Conservation (phyloP, 37 sponge, comb jelly and placozoan genomes). For the Cladorhizidae sp. region DNA sequence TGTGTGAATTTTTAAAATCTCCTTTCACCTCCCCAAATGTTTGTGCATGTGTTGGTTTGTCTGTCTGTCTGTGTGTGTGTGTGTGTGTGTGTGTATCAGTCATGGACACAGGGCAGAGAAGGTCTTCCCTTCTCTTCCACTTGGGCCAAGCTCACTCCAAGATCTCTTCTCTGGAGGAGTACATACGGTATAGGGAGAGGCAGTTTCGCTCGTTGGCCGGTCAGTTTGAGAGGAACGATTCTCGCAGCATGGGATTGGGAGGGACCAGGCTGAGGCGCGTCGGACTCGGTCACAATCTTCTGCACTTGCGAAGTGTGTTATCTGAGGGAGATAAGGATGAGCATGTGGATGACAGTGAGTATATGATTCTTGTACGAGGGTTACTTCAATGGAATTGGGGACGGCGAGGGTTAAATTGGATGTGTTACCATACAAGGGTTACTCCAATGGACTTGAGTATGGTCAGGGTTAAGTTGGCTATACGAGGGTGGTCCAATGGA, state of each 20-base stretch:
- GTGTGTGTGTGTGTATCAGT: not conserved
- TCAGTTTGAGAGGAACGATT: slow-evolving; percentile 29
- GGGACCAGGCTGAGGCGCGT: slow-evolving; percentile 13
- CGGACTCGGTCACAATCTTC: slow-evolving; percentile 12
- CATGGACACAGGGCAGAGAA: slow-evolving; percentile 9
- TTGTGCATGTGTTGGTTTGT: too few relatives aligned
- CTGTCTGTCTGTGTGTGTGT: too few relatives aligned
- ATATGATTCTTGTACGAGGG: not conserved
- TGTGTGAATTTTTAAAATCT: too few relatives aligned
- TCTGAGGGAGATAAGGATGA: slow-evolving; percentile 3
- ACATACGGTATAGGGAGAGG: slow-evolving; percentile 57
- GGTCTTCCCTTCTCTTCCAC: slow-evolving; percentile 20
- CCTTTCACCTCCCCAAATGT: too few relatives aligned
- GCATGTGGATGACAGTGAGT: slow-evolving; percentile 4
- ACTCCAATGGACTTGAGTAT: too few relatives aligned
- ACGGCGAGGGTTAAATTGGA: too few relatives aligned
- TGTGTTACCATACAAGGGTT: too few relatives aligned
- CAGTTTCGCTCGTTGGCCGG: slow-evolving; percentile 9
- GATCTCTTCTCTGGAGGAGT: slow-evolving; percentile 58
- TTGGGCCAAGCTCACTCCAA: slow-evolving; percentile 46
- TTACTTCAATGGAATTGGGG: not conserved
- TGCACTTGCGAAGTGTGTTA: not conserved
- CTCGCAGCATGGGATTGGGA: not conserved
- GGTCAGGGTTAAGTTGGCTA: too few relatives aligned
- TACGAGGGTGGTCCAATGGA: too few relatives aligned